Conservation (phyloP, 2,888 invertebrate genomes). For the Hemithea aestivaria region DNA sequence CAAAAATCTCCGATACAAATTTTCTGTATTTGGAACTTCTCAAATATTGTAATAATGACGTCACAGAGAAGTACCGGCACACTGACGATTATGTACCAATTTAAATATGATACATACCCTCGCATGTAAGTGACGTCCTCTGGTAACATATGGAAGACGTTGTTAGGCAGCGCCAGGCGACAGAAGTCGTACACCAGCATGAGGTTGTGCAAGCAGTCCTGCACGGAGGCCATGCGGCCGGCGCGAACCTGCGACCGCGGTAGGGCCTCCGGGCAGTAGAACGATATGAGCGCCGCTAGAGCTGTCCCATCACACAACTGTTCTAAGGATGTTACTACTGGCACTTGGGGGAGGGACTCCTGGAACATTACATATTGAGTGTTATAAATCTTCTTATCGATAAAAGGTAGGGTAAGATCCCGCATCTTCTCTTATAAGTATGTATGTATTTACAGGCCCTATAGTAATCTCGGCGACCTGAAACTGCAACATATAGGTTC, state of each 20-base stretch:
- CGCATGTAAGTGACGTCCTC: constrained; percentile 97
- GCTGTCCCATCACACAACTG: constrained; percentile 95
- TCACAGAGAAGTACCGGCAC: too few species aligned
- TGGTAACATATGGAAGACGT: constrained; percentile 95
- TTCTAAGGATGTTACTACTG: constrained; percentile 87
- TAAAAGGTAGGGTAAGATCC: too few species aligned
- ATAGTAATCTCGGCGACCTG: too few species aligned
- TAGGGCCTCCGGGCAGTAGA: constrained; percentile 85
- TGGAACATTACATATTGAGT: constrained; percentile 39
- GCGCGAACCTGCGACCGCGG: constrained; percentile 76
- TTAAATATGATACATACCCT: too few species aligned
- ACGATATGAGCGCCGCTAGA: constrained; percentile 91
- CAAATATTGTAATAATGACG: too few species aligned
- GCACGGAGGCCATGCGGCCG: constrained; percentile 85
- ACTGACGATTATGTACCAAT: too few species aligned
- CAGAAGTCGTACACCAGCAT: constrained; percentile 93
- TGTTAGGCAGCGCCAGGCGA: constrained; percentile 88
- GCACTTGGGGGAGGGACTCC: constrained; percentile 81
- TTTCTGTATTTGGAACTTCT: too few species aligned
- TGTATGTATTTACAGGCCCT: too few species aligned
- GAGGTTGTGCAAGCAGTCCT: constrained; percentile 95
- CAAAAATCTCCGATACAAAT: too few species aligned
- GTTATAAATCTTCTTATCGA: neutral
- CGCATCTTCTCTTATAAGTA: too few species aligned
- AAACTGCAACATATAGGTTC: too few species aligned